Conservation (phyloP, 1,140 invertebrate species). For the Eumaeus atala region DNA sequence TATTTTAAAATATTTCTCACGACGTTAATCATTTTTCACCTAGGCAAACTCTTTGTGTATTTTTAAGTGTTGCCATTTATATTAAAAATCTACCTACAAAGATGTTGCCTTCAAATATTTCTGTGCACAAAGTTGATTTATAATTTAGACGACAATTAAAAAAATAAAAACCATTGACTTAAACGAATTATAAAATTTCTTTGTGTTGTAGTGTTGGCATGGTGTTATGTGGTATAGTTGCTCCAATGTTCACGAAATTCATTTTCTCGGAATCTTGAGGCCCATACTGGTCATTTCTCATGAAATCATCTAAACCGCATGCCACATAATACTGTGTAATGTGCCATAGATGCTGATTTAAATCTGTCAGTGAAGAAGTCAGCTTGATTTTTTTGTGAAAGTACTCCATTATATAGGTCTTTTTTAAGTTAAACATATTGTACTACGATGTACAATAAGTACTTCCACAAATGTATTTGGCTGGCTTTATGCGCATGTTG, state of each 20-base stretch:
- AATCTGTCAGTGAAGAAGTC: slow-evolving; percentile 57
- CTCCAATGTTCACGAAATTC: slow-evolving; percentile 17
- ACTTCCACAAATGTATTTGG: slow-evolving; percentile 51
- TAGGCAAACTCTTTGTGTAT: slow-evolving; percentile 42
- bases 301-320: slow-evolving; percentile 29
- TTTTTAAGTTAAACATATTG: no score
- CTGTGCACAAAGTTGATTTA: slow-evolving; percentile 1
- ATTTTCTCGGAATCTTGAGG: slow-evolving; percentile 5
- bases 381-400: slow-evolving; percentile 54
- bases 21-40: slow-evolving; percentile 28
- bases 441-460: slow-evolving; percentile 14
- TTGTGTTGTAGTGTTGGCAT: slow-evolving; percentile 41
- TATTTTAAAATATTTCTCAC: slow-evolving; percentile 59
- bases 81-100: slow-evolving; percentile 12
- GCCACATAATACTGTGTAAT: slow-evolving; percentile 68
- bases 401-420: neutral
- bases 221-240: slow-evolving; percentile 63
- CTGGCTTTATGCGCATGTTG: slow-evolving; percentile 67
- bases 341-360: slow-evolving; percentile 34
- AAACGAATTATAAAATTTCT: slow-evolving; percentile 20
- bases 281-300: slow-evolving; percentile 27
- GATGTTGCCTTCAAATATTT: slow-evolving; percentile 22
- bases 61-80: slow-evolving; percentile 11
- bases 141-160: no score
- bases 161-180: no score